Conservation (phyloP, 2,113 vertebrate species). For the Albula goreensis region DNA sequence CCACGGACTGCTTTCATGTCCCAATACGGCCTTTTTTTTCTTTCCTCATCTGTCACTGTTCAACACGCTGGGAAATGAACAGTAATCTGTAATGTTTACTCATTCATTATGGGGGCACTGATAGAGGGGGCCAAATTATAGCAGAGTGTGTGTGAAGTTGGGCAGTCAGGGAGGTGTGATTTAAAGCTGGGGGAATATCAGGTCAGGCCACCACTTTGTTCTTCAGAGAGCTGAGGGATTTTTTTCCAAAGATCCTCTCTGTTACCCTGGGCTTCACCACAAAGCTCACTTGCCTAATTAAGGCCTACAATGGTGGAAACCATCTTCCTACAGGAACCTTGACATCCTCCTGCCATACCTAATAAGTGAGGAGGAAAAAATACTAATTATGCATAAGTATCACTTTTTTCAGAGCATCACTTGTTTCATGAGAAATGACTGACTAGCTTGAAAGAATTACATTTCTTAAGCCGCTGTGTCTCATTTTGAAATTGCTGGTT, state of each 20-base stretch:
- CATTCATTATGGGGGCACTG: conserved; percentile 7
- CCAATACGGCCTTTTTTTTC: conserved; percentile 21
- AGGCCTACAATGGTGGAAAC: neutral
- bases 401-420: neutral
- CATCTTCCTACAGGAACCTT: neutral
- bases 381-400: neutral
- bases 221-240: neutral
- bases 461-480: neutral
- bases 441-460: neutral
- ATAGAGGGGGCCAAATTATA: neutral
- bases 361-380: neutral
- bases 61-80: conserved; percentile 50
- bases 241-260: conserved; percentile 5
- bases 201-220: neutral
- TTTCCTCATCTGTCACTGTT: conserved; percentile 49
- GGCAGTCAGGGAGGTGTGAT: neutral
- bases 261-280: neutral
- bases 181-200: neutral
- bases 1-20: conserved; percentile 45
- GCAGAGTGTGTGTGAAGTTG: neutral
- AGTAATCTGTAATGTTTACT: conserved; percentile 33
- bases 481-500: neutral
- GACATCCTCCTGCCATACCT: neutral
- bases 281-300: conserved; percentile 5
- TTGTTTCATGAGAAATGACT: neutral